Percentiles rank a stretch among this genome's conserved stretches.
Conservation (phyloP, 2,888 invertebrate genomes). For the Morpho helenor region DNA sequence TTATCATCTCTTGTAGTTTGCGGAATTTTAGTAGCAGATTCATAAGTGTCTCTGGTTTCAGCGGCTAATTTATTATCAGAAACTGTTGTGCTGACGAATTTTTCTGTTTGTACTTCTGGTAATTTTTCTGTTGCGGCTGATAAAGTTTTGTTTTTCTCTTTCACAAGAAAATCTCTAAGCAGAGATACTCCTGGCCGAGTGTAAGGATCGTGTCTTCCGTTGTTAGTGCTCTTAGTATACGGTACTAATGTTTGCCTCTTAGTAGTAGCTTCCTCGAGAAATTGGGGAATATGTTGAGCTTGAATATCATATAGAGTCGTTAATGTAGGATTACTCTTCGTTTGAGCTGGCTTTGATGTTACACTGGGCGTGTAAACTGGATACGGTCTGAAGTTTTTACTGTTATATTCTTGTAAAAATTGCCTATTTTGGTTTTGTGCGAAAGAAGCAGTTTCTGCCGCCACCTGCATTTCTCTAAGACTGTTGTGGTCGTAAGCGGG, state of each 20-base stretch:
- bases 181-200: constrained; percentile 69
- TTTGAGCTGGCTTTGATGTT: constrained; percentile 43
- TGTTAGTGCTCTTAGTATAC: constrained; percentile 52
- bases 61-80: constrained; percentile 39
- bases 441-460: constrained; percentile 89
- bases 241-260: constrained; percentile 66
- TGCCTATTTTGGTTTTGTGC: constrained; percentile 75
- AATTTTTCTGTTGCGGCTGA: constrained; percentile 46
- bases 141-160: constrained; percentile 58
- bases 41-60: constrained; percentile 51
- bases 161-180: constrained; percentile 58
- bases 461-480: constrained; percentile 83
- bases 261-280: constrained; percentile 44
- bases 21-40: constrained; percentile 67
- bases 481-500: constrained; percentile 61
- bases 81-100: constrained; percentile 31
- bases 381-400: constrained; percentile 63
- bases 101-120: constrained; percentile 41
- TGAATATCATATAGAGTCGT: constrained; percentile 69
- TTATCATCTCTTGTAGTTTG: constrained; percentile 46
- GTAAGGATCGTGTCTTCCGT: constrained; percentile 60
- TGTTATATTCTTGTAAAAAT: constrained; percentile 60
- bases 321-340: constrained; percentile 57
- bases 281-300: constrained; percentile 43
- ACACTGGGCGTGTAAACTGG: constrained; percentile 64